These are phyloP conservation scores for Miichthys miiuy DNA, from an alignment of 2,797 vertebrate genomes.

Conservation along the genomic window DNA sequence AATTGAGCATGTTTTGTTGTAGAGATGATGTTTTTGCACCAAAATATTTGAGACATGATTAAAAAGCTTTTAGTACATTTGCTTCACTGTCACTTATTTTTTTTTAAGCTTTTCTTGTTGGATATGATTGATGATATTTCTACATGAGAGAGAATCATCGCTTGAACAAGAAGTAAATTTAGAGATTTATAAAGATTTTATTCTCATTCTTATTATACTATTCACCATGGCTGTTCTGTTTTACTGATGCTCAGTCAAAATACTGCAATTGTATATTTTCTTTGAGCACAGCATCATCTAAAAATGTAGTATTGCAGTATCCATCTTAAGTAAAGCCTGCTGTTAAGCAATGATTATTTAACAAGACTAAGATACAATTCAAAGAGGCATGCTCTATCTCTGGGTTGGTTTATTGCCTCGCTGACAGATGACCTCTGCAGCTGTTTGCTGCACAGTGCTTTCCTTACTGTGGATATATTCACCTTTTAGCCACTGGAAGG, in stretches of 20 bases:
- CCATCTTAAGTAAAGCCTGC: background rate
- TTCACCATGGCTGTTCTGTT: background rate
- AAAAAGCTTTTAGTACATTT: background rate
- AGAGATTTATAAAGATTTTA: background rate
- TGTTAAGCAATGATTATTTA: conserved; percentile 6
- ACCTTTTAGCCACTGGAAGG: conserved; percentile 56
- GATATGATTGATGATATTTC: background rate
- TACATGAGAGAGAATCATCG: background rate
- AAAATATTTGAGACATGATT: background rate
- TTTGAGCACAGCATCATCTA: background rate
- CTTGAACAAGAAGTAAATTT: too few relatives aligned
- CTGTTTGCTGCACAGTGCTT: background rate
- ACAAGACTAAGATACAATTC: conserved; percentile 7
- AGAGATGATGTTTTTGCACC: background rate
- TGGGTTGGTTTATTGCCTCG: conserved; percentile 20
- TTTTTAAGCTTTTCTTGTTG: background rate
- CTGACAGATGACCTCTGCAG: conserved; percentile 27
- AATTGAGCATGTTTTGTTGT: background rate
- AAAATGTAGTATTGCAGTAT: background rate
- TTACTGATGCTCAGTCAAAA: background rate
- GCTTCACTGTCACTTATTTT: background rate
- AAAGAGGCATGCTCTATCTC: conserved; percentile 35
- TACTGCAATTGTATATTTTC: background rate
- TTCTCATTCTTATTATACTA: background rate
- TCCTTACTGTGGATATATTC: background rate